Evolutionary conservation across 2,113 vertebrate species (phyloP), one percentile per base, ranked within the genome.

Genomic region (Vidua macroura): DNA sequence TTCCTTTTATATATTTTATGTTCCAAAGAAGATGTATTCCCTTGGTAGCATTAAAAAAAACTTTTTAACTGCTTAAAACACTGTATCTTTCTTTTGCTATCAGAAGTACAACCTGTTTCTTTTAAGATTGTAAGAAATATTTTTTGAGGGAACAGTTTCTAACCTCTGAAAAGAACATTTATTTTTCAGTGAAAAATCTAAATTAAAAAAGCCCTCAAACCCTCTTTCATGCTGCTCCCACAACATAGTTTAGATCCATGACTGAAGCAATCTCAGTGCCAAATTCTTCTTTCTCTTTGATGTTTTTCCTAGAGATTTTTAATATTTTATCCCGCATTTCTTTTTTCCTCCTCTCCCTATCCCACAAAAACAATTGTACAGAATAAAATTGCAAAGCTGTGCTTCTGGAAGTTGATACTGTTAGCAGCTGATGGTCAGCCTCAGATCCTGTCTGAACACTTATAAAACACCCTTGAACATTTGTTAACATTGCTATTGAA

Each of bases 221-320:
- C 31, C 13, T 76, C 20, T 87, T 87, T 91, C 10, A 6, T 76
- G 63, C 35, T 74, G 9, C 3, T 92, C 15, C 43, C 46, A 70
- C n/a, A 79, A 80, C 31, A 49, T 27, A 87, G 48, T 75, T 92
- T 72, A 84, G 15, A 51, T 72, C 49, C 53, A 49, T 19, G n/a
- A 73, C 74, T 1, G 7, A 70, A 82, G 69, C 21, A 78, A 79
- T 72, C 20, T 92, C 66, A 58, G 41, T 56, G 37, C 37, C 49
- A 74, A 82, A 72, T 84, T 82, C 66, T 82, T 77, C 18, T 70
- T 88, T 90, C 53, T 64, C 58, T 92, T 89, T 89, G 23, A 89
- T 73, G n/a, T 74, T 96, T 84, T 88, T 86, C 48, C 56, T 78
- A 33, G 43, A 77, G 28, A 86, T 80, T 88, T 94, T 94, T 13